Percentiles rank a stretch among this genome's conserved stretches.
phyloP scores from a whole-genome alignment of 2,113 vertebrate genomes.

The Thunnus maccoyii region DNA sequence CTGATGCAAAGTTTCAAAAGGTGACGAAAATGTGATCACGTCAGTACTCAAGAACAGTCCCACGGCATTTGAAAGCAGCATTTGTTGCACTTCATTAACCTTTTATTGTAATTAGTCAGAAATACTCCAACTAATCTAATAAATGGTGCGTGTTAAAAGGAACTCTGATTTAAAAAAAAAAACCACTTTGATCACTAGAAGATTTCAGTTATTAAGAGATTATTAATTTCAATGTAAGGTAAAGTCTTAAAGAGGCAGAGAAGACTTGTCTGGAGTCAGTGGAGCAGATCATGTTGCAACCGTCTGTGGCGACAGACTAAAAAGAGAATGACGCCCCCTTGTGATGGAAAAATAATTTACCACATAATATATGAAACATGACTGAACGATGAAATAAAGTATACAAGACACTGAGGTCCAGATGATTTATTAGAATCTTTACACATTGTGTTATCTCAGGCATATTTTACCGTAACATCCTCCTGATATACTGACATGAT shows the following conservation, averaged over 20 bases:
- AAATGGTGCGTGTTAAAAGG: too few species aligned
- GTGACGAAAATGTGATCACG: background rate
- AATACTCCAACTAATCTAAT: too few species aligned
- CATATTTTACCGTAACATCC: conserved; percentile 52
- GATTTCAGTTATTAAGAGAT: background rate
- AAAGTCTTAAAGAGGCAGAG: background rate
- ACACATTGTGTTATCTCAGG: conserved; percentile 58
- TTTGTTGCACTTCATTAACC: background rate
- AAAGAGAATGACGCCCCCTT: conserved; percentile 46
- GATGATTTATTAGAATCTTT: conserved; percentile 74
- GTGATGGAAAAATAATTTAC: conserved; percentile 26
- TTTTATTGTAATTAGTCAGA: background rate
- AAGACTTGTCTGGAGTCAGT: conserved; percentile 5
- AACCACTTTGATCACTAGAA: background rate
- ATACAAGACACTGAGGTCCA: conserved; percentile 30
- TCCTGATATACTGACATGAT: conserved; percentile 59
- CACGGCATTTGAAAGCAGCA: conserved; percentile 27
- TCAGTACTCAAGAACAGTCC: background rate
- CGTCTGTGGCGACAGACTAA: background rate
- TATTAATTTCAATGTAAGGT: too few species aligned
- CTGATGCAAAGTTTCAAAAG: conserved; percentile 33
- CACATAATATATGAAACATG: background rate
- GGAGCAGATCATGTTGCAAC: background rate
- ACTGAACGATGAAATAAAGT: background rate
- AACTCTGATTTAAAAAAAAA: too few species aligned